Percentiles rank a stretch among this genome's conserved stretches.
These are phyloP conservation scores for Microtus richardsoni DNA, from an alignment of 2,113 vertebrate species.

Conservation along the genomic window DNA sequence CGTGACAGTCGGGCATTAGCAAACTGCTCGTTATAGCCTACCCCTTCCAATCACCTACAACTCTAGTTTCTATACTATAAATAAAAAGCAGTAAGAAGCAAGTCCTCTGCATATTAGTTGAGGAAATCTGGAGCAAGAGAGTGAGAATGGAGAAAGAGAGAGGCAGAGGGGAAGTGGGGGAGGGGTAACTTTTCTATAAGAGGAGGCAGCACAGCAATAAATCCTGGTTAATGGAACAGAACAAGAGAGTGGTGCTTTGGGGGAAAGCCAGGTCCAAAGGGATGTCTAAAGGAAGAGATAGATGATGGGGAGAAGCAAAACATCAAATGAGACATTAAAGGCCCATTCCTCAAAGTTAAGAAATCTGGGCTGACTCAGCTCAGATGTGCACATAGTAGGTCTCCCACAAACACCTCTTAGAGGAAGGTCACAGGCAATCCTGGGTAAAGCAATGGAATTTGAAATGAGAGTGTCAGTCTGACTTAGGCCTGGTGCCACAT, in stretches of 20 bases:
- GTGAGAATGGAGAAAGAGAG: neutral
- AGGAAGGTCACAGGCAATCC: conserved; percentile 10
- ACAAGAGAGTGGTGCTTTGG: neutral
- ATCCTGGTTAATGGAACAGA: neutral
- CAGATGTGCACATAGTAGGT: neutral
- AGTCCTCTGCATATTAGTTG: conserved; percentile 8
- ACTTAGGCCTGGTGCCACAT: conserved; percentile 41
- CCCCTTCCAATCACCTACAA: neutral
- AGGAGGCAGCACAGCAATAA: neutral
- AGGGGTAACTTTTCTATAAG: neutral
- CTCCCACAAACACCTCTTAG: neutral
- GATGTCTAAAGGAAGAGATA: neutral
- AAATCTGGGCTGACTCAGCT: neutral
- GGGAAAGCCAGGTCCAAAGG: neutral
- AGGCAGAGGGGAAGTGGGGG: neutral
- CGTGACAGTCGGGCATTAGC: neutral
- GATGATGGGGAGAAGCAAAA: neutral
- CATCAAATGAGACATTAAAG: neutral
- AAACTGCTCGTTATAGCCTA: neutral
- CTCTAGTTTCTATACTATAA: neutral
- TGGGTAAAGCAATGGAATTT: neutral
- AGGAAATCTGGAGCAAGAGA: neutral
- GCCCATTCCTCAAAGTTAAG: neutral
- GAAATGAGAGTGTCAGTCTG: conserved; percentile 10
- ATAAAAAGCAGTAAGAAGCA: neutral